These are phyloP conservation scores for Oncorhynchus clarkii DNA, from an alignment of 2,113 vertebrate species.

Conservation along the genomic window DNA sequence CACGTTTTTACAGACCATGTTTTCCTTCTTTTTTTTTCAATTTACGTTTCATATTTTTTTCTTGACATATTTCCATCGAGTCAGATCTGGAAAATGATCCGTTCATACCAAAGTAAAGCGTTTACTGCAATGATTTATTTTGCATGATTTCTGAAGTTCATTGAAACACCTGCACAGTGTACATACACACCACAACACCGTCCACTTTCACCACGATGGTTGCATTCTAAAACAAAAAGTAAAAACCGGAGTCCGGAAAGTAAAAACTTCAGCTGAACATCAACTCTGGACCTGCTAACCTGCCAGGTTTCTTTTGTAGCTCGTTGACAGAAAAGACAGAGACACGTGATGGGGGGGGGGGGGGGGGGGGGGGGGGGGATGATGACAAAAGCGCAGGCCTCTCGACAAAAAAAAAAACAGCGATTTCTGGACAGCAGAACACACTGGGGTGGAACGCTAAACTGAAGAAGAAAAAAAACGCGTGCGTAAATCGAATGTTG, in stretches of 20 bases:
- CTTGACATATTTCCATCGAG: slow-evolving; percentile 45
- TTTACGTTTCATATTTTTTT: slow-evolving; percentile 25
- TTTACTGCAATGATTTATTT: slow-evolving; percentile 5
- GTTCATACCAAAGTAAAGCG: slow-evolving; percentile 38
- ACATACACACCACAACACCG: slow-evolving; percentile 62
- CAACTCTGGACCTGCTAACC: slow-evolving; percentile 28
- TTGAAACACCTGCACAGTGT: slow-evolving; percentile 44
- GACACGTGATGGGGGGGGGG: slow-evolving; percentile 11
- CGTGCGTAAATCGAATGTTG: not conserved
- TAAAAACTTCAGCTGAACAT: slow-evolving; percentile 18
- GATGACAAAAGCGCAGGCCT: slow-evolving; percentile 41
- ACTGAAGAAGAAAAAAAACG: not conserved
- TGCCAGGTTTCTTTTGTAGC: slow-evolving; percentile 44
- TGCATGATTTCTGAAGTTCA: slow-evolving; percentile 32
- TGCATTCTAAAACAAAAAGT: slow-evolving; percentile 49
- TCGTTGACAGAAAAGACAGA: slow-evolving; percentile 14
- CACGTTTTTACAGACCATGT: slow-evolving; percentile 17
- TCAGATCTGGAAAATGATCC: slow-evolving; percentile 23
- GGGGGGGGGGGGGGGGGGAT: not conserved
- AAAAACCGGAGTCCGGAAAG: slow-evolving; percentile 13
- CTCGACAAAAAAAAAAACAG: slow-evolving; percentile 10
- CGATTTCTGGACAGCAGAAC: slow-evolving; percentile 9
- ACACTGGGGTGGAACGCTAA: slow-evolving; percentile 8
- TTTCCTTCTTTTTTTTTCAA: slow-evolving; percentile 20
- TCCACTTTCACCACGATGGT: slow-evolving; percentile 60